Base-by-base conservation (phyloP, 2,888 invertebrate genomes). In the Carterocephalus palaemon region DNA sequence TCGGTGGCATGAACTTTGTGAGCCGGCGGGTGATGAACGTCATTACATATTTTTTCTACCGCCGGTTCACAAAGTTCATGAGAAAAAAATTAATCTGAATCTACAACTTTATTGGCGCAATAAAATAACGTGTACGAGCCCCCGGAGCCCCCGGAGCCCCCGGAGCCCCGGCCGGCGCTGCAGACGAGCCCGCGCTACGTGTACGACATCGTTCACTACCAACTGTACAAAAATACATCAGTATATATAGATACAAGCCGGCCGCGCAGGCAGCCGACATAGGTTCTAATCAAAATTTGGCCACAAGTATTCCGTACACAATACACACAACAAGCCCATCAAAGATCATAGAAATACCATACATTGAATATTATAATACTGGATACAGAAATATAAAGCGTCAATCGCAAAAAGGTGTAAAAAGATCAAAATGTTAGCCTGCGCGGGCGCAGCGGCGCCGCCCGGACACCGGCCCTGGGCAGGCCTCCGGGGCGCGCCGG, bases 251-350 rank as follows among this genome's bases (percentile, higher is more conserved):
- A 26, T 7, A 10, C 4, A 12, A 22, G 32, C 23, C 19, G 43
- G 31, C 45, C 34, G 45, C 34, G 41, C n/a, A 37, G 15, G n/a
- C 8, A 7, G 24, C 20, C 53, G 45, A 51, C 31, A 34, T 39
- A 62, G n/a, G n/a, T n/a, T n/a, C 75, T 77, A 75, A 56, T 50
- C 13, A 73, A 73, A 75, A 78, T 78, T 78, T 78, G 78, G 78
- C 78, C 71, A 69, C 75, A 56, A 36, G 55, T 45, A 52, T 54
- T 51, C 52, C 45, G 46, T 49, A 46, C 43, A 45, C 48, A 42
- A 45, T 47, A 48, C 42, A 52, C 24, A 48, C 46, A 51, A 46
- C 49, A 33, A 53, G 47, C 28, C 19, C 19, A 28, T 28, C 9
- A 12, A 19, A 10, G 13, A 38, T 38, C 28, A 28, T 28, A 28